Evolutionary conservation across 2,113 vertebrate genomes (phyloP).

Genomic region (Tetraodon nigroviridis): DNA sequence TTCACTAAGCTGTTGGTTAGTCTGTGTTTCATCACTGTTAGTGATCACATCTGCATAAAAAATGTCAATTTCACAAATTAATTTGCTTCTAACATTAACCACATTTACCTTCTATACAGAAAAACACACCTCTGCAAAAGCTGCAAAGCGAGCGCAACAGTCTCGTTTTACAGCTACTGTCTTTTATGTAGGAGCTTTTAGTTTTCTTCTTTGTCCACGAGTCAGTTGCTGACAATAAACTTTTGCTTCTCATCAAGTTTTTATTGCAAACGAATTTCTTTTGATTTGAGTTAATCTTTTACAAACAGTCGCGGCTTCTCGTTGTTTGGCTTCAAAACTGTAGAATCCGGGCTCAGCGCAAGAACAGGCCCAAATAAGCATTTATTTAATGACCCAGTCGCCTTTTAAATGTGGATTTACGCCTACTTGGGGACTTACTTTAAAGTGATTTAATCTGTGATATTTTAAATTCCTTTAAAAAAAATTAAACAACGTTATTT

Average conservation of each 20-base stretch:
- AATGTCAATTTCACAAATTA: neutral
- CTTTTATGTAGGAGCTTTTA: neutral
- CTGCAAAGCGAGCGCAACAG: too few species aligned
- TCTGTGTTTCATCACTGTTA: too few species aligned
- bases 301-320: slow-evolving; percentile 4
- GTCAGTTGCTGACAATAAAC: slow-evolving; percentile 59
- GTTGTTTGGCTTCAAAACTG: slow-evolving; percentile 37
- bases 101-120: neutral
- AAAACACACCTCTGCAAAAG: too few species aligned
- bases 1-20: too few species aligned
- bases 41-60: too few species aligned
- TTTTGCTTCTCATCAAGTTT: slow-evolving; percentile 29
- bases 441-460: too few species aligned
- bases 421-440: too few species aligned
- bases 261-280: slow-evolving; percentile 47
- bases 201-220: slow-evolving; percentile 15
- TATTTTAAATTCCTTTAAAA: too few species aligned
- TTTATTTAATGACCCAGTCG: too few species aligned
- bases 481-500: too few species aligned
- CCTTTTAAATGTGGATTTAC: too few species aligned
- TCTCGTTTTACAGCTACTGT: too few species aligned
- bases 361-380: neutral
- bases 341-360: slow-evolving; percentile 1
- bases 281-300: neutral
- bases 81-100: neutral